Conservation (phyloP, 1,140 invertebrate species). For the Brachionus koreanus region DNA sequence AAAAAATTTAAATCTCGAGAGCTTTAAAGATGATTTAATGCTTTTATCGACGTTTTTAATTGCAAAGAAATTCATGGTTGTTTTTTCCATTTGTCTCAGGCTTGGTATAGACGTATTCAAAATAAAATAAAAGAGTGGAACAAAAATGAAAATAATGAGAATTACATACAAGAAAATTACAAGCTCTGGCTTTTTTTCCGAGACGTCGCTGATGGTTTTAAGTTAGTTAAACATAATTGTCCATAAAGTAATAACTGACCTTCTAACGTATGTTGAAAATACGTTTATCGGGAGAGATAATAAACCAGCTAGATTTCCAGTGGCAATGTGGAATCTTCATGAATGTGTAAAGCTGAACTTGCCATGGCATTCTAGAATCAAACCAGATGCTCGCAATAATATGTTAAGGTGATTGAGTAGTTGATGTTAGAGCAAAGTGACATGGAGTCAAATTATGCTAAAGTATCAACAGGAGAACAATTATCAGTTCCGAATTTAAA, state of each 20-base stretch:
- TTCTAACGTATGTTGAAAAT: background rate
- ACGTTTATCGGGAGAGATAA: background rate
- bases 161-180: background rate
- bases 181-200: background rate
- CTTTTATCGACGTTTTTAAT: background rate
- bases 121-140: conserved; percentile 22
- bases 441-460: conserved; percentile 5
- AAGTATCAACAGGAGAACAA: background rate
- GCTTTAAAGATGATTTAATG: too few relatives aligned
- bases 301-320: background rate
- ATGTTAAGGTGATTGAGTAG: background rate
- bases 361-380: conserved; percentile 7
- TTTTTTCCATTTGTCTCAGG: background rate
- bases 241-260: background rate
- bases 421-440: background rate
- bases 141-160: background rate
- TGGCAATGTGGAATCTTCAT: background rate
- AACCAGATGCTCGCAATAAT: background rate
- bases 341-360: background rate
- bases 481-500: background rate
- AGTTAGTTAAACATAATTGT: background rate
- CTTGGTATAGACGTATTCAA: background rate
- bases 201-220: background rate
- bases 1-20: too few relatives aligned
- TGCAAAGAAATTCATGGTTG: background rate